A percentile compares a stretch with the other conserved stretches of the same genome.
phyloP scores from a whole-genome alignment of 92 coral and sea anemone genomes.

The Virgularia gustaviana region DNA sequence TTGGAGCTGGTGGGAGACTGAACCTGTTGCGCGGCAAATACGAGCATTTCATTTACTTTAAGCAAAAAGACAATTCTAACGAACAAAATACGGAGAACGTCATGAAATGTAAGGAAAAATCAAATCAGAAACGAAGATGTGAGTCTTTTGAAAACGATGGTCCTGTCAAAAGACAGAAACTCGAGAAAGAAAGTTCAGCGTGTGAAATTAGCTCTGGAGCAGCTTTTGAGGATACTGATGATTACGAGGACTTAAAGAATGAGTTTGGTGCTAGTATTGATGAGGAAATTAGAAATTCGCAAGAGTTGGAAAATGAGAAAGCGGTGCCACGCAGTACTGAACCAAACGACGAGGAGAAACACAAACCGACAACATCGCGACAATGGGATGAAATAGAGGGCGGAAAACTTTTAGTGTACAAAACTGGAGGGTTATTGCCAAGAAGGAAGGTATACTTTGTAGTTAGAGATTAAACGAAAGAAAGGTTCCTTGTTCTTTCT shows the following conservation, averaged over 20 bases:
- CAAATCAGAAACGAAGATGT: constrained; percentile 8
- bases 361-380: not conserved
- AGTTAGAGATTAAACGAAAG: not conserved
- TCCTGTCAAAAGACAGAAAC: constrained; percentile 14
- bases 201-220: not conserved
- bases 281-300: constrained; percentile 15
- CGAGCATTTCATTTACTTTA: constrained; percentile 31
- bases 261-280: constrained; percentile 18
- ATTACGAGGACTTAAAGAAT: not conserved
- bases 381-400: constrained; percentile 24
- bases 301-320: not conserved
- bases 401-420: constrained; percentile 19
- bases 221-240: not conserved
- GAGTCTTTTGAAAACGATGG: not conserved
- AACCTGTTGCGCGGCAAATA: constrained; percentile 16
- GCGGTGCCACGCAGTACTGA: not conserved
- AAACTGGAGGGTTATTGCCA: not conserved
- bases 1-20: constrained; percentile 23
- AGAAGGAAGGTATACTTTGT: constrained; percentile 13
- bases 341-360: not conserved
- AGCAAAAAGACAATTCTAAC: not conserved
- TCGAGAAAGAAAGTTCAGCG: not conserved
- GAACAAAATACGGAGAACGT: not conserved
- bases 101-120: not conserved
- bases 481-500: not conserved